Base-by-base conservation (phyloP, 2,888 invertebrate species). In the Ctena decussata region DNA sequence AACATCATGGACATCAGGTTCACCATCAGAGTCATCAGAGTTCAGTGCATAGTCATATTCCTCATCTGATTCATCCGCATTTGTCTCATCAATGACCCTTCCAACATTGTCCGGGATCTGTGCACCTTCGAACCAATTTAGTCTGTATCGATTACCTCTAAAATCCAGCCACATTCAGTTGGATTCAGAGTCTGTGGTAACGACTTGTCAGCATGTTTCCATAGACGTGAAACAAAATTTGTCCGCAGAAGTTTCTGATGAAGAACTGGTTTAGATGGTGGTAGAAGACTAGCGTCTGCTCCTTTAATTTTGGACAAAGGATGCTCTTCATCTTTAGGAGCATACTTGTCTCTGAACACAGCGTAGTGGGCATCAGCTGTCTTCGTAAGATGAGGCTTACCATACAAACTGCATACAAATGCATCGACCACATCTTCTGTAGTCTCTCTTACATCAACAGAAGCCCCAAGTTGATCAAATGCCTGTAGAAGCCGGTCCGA, bases 81-180 rank as follows among this genome's bases (percentile, higher is more conserved):
- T n/a, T 21, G 21, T 49, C 49, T 49, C 49, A n/a, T 49, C 49
- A 49, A 21, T 49, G 49, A n/a, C 49, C 21, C 49, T 49, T 49
- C n/a, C 49, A 49, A 49, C 49, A 49, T 49, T 12, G n/a, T 49
- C n/a, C 21, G 49, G 49, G 3, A 49, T 49, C n/a, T 49, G 49
- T 21, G 8, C 49, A 11, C 77, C 77, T 30, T 12, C 24, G 69
- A 69, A 77, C 77, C 65, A 77, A 27, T 77, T 30, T n/a, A 77
- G 21, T n/a, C 41, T 21, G 35, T 30, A 77, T 15, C 12, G 30
- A 21, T n/a, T 30, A 30, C 35, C 18, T 77, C 27, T n/a, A n/a
- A n/a, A 30, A 32, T 32, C 77, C 69, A 77, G 30, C 77, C 77
- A 69, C 44, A 32, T 46, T 70, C 70, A 0, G 21, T 46, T 0